Evolutionary conservation across 2,797 vertebrate species (phyloP).

Genomic region (Aplochiton taeniatus): DNA sequence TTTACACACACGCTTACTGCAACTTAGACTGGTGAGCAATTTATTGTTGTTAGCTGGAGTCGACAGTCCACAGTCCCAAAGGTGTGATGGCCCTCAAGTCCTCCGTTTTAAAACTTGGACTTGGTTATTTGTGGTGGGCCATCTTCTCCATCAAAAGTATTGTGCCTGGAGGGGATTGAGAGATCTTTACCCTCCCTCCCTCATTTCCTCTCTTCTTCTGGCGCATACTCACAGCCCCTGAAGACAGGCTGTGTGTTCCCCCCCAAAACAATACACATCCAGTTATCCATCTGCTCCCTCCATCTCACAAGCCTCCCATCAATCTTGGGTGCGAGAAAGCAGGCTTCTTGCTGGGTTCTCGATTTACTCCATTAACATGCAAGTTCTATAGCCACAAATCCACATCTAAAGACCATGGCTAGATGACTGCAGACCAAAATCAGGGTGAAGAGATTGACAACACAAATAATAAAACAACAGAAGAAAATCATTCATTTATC

Average conservation of each 20-base stretch:
- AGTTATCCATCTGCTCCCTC: slow-evolving; percentile 38
- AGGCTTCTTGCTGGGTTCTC: slow-evolving; percentile 16
- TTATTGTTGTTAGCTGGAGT: slow-evolving; percentile 17
- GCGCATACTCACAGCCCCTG: slow-evolving; percentile 32
- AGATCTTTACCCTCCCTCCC: slow-evolving; percentile 45
- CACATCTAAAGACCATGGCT: not conserved
- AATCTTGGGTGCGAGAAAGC: slow-evolving; percentile 49
- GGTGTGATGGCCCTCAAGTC: slow-evolving; percentile 49
- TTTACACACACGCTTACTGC: slow-evolving; percentile 29
- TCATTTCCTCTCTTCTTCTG: slow-evolving; percentile 38
- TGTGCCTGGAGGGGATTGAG: slow-evolving; percentile 26
- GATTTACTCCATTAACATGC: too few species aligned
- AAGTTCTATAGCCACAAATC: not conserved
- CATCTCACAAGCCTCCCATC: slow-evolving; percentile 33
- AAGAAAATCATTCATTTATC: too few species aligned
- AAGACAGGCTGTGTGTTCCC: slow-evolving; percentile 51
- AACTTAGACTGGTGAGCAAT: slow-evolving; percentile 1
- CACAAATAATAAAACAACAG: too few species aligned
- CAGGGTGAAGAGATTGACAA: too few species aligned
- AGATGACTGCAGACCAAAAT: not conserved
- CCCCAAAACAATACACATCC: slow-evolving; percentile 55
- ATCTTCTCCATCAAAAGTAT: not conserved
- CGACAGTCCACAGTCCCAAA: slow-evolving; percentile 37
- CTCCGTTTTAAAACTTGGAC: slow-evolving; percentile 55
- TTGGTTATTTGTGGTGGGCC: slow-evolving; percentile 24